These are phyloP conservation scores for crab-eating macaque (Macaca fascicularis) DNA, from an alignment of 2,113 vertebrate species.

Conservation along the genomic window T2T-MFA8v1.1 NC_088381.1:19126001-19126500, in stretches of 20 bases:
- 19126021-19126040: not conserved
- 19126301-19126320: not conserved
- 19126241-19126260: not conserved
- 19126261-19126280: not conserved
- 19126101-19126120: constrained; percentile 8
- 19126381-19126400: not conserved
- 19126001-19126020: not conserved
- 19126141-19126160: not conserved
- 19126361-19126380: not conserved
- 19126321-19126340: not conserved
- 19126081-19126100: not conserved
- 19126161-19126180: not conserved
- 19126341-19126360: not conserved
- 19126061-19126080: constrained; percentile 2
- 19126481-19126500: not conserved
- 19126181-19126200: constrained; percentile 6
- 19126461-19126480: not conserved
- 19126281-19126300: not conserved
- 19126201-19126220: not conserved
- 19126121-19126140: constrained; percentile 20
- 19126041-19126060: not conserved
- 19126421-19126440: not conserved
- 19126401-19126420: not conserved
- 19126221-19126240: not conserved
- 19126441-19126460: not conserved